Evolutionary conservation across 2,113 vertebrate species (phyloP).

Genomic region (Ariopsis seemanni): DNA sequence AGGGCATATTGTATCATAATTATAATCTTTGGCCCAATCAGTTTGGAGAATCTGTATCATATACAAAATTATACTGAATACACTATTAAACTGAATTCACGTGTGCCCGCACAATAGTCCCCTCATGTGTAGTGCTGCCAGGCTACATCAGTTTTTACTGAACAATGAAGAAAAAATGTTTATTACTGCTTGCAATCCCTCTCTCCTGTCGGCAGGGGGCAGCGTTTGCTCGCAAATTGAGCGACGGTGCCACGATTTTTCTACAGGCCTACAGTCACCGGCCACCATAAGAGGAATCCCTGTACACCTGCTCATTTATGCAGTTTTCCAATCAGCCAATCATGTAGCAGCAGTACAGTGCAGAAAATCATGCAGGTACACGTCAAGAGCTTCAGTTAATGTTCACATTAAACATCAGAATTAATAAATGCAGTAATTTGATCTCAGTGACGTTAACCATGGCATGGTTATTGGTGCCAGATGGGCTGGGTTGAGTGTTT

Average conservation of each 20-base stretch:
- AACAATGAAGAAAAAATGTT: no score
- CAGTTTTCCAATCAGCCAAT: no score
- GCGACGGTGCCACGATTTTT: not conserved
- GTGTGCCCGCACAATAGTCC: not conserved
- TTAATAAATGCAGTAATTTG: no score
- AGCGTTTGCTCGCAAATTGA: not conserved
- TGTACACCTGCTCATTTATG: no score
- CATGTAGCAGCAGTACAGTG: no score
- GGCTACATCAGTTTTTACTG: not conserved
- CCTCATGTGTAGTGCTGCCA: not conserved
- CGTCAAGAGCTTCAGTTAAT: no score
- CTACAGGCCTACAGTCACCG: not conserved
- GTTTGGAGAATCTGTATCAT: not conserved
- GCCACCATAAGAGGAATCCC: not conserved
- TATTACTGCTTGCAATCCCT: not conserved
- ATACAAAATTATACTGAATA: not conserved
- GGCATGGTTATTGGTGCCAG: no score
- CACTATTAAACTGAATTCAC: not conserved
- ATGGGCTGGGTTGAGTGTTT: no score
- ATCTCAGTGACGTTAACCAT: no score
- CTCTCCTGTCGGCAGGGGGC: constrained; percentile 19
- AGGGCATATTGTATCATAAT: not conserved
- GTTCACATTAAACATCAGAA: no score
- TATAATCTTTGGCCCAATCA: not conserved
- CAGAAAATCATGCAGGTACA: no score